Base-by-base conservation (phyloP, 1,140 invertebrate genomes). In the Drosophila truncata region DNA sequence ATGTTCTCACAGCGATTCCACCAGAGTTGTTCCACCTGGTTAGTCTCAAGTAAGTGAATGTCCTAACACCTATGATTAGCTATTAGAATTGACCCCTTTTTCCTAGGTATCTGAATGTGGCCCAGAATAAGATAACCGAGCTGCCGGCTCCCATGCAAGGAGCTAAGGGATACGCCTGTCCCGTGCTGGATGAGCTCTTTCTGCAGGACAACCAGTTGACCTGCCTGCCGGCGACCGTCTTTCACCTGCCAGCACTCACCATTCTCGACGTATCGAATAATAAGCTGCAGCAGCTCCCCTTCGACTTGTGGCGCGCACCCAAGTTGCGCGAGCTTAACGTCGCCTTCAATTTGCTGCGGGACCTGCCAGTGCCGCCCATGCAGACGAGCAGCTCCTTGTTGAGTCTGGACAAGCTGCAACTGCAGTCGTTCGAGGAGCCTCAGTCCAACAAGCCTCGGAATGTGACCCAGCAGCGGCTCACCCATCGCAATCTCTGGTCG, bases 221-320 rank as follows among this genome's bases (percentile, higher is more conserved):
- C 70, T 94, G 94, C 42, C 91, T 99, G 13, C 97, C 98, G 0
- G 94, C 95, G 20, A 96, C 96, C 66, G 93, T 98, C 3, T 98
- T 99, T 93, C 94, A 95, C 25, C 94, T 99, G 42, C 97, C 97
- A 1, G 93, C 95, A 0, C 93, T 99, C 2, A 94, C 95, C 23
- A 96, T 96, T 6, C 94, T 99, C 74, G 98, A 99, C 93, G 95
- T 98, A 0, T 98, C 98, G 0, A 98, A 99, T 90, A 99, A 99
- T 93, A 98, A 98, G 92, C 93, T 99, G n/a, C 96, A 96, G 46
- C 93, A 94, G 57, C 91, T 99, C 37, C 98, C 98, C 0, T 95
- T 96, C 50, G 96, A 96, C 65, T 94, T 99, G 92, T 99, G 99
- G 99, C 93, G 95, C n/a, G 95, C 97, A 2, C 97, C 97, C 0